Evolutionary conservation across 2,113 vertebrate genomes (phyloP).

Genomic region (Leucoraja erinaceus): DNA sequence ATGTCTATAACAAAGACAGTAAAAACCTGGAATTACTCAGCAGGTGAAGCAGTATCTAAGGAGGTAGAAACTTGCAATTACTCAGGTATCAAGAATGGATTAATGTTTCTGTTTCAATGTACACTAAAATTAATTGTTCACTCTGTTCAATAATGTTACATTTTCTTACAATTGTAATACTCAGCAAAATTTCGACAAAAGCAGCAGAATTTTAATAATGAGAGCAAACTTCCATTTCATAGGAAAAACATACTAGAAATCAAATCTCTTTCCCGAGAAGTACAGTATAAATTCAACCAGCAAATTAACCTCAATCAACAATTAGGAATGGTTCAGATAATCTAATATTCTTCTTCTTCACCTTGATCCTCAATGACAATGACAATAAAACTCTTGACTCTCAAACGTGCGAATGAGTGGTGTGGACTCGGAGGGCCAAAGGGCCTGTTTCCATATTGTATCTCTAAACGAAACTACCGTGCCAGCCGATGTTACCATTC

Average conservation of each 20-base stretch:
- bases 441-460: too few relatives aligned
- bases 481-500: too few relatives aligned
- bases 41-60: too few relatives aligned
- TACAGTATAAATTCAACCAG: neutral
- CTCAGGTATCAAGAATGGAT: too few relatives aligned
- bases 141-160: neutral
- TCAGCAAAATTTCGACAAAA: neutral
- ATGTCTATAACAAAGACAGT: too few relatives aligned
- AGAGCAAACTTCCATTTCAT: conserved; percentile 14
- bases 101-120: too few relatives aligned
- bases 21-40: too few relatives aligned
- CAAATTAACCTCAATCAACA: neutral
- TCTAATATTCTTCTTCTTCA: conserved; percentile 57
- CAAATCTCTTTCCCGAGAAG: neutral
- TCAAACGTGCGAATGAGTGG: too few relatives aligned
- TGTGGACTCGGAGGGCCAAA: too few relatives aligned
- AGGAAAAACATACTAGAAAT: neutral
- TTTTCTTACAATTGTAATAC: neutral
- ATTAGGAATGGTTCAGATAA: conserved; percentile 37
- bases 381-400: too few relatives aligned
- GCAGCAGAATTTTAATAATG: neutral
- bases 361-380: conserved; percentile 68
- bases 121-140: neutral
- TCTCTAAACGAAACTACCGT: too few relatives aligned
- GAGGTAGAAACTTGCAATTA: too few relatives aligned